phyloP scores from a whole-genome alignment of 2,113 vertebrate species.

The Corythoichthys intestinalis region DNA sequence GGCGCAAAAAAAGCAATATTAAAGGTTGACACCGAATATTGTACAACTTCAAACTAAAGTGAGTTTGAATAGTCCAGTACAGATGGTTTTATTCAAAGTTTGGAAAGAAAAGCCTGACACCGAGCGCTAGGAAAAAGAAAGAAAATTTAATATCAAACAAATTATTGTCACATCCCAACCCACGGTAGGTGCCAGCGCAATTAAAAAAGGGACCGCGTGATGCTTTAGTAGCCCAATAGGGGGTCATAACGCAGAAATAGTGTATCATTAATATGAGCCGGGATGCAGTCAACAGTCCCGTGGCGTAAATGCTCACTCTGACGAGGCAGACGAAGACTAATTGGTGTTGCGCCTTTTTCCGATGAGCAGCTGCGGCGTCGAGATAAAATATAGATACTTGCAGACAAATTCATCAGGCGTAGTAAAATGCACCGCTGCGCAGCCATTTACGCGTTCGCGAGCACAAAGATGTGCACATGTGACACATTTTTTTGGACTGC shows the following conservation, averaged over 20 bases:
- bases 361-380: slow-evolving; percentile 36
- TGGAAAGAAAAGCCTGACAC: slow-evolving; percentile 4
- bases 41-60: neutral
- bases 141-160: slow-evolving; percentile 24
- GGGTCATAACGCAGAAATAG: slow-evolving; percentile 29
- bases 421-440: slow-evolving; percentile 9
- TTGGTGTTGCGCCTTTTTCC: slow-evolving; percentile 41
- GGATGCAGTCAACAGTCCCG: slow-evolving; percentile 36
- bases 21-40: neutral
- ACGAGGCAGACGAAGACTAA: slow-evolving; percentile 55
- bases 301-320: slow-evolving; percentile 32
- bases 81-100: neutral
- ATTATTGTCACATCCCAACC: slow-evolving; percentile 19
- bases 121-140: neutral
- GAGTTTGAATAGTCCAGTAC: neutral
- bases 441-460: slow-evolving; percentile 8
- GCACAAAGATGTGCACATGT: slow-evolving; percentile 1
- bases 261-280: slow-evolving; percentile 38
- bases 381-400: slow-evolving; percentile 45
- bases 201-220: slow-evolving; percentile 25
- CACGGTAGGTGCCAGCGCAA: slow-evolving; percentile 35
- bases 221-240: slow-evolving; percentile 15
- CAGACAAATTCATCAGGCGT: slow-evolving; percentile 13
- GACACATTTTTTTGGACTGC: neutral
- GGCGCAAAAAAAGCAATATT: slow-evolving; percentile 15